Evolutionary conservation across 2,113 vertebrate genomes (phyloP), one percentile per base, ranked within the genome.

Genomic region (Siphamia tubifer): DNA sequence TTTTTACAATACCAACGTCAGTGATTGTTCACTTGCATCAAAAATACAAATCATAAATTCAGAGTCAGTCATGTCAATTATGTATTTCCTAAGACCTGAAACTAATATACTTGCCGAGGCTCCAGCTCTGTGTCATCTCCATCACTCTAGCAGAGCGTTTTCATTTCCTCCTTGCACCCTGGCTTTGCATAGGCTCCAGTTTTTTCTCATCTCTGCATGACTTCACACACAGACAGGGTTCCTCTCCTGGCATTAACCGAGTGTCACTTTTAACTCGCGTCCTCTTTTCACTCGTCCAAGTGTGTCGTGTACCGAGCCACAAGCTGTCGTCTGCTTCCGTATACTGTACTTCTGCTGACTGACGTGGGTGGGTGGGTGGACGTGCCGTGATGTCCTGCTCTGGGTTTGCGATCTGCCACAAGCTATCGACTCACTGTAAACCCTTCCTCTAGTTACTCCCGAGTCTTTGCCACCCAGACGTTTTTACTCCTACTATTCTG

Each of bases 301-400:
- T 36, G 48, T 34, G 5, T 21, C 24, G 2, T 8, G 32, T 16
- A 38, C 43, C 6, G n/a, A 64, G 39, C 52, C 72, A 39, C 79
- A 67, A 76, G 65, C 79, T 70, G 74, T 68, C 60, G 3, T 51
- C 31, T 4, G 51, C 77, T 13, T 60, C 54, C 1, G 51, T 19
- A 6, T 16, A 4, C 39, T 20, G 65, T 31, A 1, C 27, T 68
- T 67, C 15, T 40, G 25, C 23, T 21, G 54, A 44, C 42, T 17
- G 38, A 67, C 39, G 25, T 21, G 53, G 47, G 54, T 20, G 71
- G 68, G 36, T 30, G 73, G 53, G 28, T 32, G 51, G 28, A 49
- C 30, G 13, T n/a, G 57, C 62, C 27, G 20, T 8, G 20, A 12
- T 5, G 54, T 52, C 56, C 42, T 17, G 27, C 39, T 9, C 42